Percentiles rank a stretch among this genome's conserved stretches.
phyloP scores from a whole-genome alignment of 2,113 vertebrate species.

The Brachirus orientalis region DNA sequence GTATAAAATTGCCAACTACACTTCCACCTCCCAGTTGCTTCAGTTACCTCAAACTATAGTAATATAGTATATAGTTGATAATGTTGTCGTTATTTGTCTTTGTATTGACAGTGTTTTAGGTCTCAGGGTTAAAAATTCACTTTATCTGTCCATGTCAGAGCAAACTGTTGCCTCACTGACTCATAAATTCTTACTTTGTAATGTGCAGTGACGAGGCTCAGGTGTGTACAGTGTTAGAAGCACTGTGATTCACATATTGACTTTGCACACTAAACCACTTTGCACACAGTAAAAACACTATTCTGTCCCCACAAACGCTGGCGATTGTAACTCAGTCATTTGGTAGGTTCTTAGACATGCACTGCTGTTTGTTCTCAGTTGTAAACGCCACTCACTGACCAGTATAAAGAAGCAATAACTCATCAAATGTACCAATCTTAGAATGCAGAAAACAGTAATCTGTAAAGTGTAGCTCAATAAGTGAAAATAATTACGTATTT shows the following conservation, averaged over 20 bases:
- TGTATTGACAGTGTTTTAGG: background rate
- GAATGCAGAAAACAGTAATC: too few relatives aligned
- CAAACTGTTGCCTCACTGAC: constrained; percentile 25
- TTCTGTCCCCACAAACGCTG: too few relatives aligned
- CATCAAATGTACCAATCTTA: too few relatives aligned
- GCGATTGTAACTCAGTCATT: too few relatives aligned
- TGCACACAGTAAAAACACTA: background rate
- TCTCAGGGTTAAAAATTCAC: constrained; percentile 11
- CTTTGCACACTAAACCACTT: background rate
- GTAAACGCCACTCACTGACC: too few relatives aligned
- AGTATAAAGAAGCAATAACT: too few relatives aligned
- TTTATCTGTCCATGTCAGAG: background rate
- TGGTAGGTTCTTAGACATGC: too few relatives aligned
- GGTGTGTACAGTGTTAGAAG: constrained; percentile 7
- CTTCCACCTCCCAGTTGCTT: background rate
- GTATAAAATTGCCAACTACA: background rate
- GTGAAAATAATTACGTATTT: too few relatives aligned
- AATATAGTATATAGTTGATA: too few relatives aligned
- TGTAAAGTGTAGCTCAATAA: too few relatives aligned
- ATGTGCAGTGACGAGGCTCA: constrained; percentile 6
- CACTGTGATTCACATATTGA: background rate
- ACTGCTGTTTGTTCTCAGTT: too few relatives aligned
- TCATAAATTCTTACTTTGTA: constrained; percentile 4
- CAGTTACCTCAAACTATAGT: background rate
- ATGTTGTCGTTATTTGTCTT: background rate